These are phyloP conservation scores for Oreortyx pictus DNA, from an alignment of 2,797 vertebrate species.

Conservation along the genomic window DNA sequence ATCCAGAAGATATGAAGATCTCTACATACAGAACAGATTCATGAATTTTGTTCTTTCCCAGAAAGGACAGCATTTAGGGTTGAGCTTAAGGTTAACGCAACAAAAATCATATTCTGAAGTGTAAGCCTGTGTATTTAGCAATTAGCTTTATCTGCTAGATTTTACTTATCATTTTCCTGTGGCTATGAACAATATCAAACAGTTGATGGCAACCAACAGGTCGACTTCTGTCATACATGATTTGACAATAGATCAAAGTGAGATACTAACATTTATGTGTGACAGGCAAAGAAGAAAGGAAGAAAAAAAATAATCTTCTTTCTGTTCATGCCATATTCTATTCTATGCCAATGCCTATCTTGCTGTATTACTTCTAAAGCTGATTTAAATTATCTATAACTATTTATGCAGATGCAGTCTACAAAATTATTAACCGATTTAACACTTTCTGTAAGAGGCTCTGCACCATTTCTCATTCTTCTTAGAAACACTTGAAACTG, in stretches of 20 bases:
- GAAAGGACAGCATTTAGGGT: background rate
- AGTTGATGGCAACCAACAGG: background rate
- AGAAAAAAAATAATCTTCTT: background rate
- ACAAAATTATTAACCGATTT: background rate
- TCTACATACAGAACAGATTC: background rate
- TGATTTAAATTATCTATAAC: slow-evolving; percentile 40
- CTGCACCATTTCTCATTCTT: slow-evolving; percentile 33
- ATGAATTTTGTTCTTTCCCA: background rate
- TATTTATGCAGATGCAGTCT: background rate
- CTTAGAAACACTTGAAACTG: slow-evolving; percentile 41
- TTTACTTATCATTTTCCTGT: background rate
- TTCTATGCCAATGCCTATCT: background rate
- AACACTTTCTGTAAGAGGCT: slow-evolving; percentile 33
- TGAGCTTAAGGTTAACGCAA: background rate
- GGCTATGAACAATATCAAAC: background rate
- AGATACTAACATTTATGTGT: background rate
- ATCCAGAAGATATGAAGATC: background rate
- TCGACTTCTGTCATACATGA: background rate
- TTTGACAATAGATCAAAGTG: background rate
- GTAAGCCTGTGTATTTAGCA: background rate
- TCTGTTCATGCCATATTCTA: background rate
- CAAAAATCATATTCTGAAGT: background rate
- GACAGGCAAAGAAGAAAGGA: background rate
- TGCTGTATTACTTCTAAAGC: slow-evolving; percentile 19
- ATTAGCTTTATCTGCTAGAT: background rate